Base-by-base conservation (phyloP, 2,797 vertebrate species). In the Gymnocypris eckloni region DNA sequence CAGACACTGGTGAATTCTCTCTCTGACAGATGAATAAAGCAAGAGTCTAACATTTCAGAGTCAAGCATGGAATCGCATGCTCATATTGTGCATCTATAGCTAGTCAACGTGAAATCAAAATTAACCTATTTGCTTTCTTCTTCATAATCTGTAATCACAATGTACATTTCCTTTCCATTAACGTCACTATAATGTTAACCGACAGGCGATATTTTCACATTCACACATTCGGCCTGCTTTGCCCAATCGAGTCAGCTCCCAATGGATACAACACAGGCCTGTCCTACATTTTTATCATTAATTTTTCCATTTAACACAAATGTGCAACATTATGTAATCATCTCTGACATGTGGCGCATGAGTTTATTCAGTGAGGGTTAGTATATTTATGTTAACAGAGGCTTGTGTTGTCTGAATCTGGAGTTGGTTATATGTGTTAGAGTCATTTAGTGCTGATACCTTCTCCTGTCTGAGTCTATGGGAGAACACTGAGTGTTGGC, bases 401-500 rank as follows among this genome's bases (percentile, higher is more conserved):
- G 70, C 56, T 64, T 78, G 48, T 79, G 52, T 70, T 79, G 66
- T 86, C 86, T 90, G 85, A 85, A 86, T 82, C 85, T 86, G 83
- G 90, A 85, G 85, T 80, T 86, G 87, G 91, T 93, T 91, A 89
- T 84, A 81, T 45, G 48, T 86, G 86, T 89, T 88, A 88, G 85
- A 61, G 37, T 73, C 64, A 43, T 67, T 64, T 20, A 59, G 45
- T 61, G 75, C 45, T 86, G 81, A 83, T 88, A 87, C 52, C 83
- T 80, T 80, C 77, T 83, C 75, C 37, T 13, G 59, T 76, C 76
- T 82, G 59, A 87, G 59, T 84, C 86, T 72, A 80, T 75, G 78
- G 89, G 90, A 93, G 92, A 94, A 92, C 91, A 92, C 88, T 90
- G 56, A 86, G 91, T 88, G 92, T 91, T 90, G 91, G 88, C 83